A percentile compares a stretch with the other conserved stretches of the same genome.
phyloP scores from a whole-genome alignment of 2,113 vertebrate species.

The Chascanopsetta lugubris region DNA sequence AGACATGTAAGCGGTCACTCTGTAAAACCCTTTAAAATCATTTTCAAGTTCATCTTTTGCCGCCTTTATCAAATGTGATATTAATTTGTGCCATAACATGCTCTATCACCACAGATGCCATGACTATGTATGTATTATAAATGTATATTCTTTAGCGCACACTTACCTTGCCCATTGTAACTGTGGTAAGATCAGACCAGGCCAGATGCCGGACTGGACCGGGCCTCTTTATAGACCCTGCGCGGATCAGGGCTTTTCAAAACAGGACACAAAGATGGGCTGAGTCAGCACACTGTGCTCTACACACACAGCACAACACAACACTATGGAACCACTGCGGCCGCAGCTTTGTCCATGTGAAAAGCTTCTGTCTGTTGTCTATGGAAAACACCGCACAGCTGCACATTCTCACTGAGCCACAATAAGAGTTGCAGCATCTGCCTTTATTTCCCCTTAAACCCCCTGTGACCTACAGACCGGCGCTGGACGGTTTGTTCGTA shows the following conservation, averaged over 20 bases:
- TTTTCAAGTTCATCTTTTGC: background rate
- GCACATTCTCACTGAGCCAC: constrained; percentile 68
- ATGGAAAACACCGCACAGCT: constrained; percentile 71
- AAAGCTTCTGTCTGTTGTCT: constrained; percentile 65
- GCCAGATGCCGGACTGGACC: constrained; percentile 43
- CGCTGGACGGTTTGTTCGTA: no score
- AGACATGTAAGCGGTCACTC: no score
- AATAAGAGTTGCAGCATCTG: constrained; percentile 74
- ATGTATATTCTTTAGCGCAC: constrained; percentile 20
- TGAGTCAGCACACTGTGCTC: constrained; percentile 74
- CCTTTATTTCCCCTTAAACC: no score
- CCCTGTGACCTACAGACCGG: no score
- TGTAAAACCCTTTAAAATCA: no score
- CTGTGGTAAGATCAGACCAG: constrained; percentile 59
- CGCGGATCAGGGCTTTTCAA: constrained; percentile 71
- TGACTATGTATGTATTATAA: background rate
- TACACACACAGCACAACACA: constrained; percentile 58
- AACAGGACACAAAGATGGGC: constrained; percentile 69
- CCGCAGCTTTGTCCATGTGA: constrained; percentile 69
- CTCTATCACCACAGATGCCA: background rate
- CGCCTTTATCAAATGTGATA: background rate
- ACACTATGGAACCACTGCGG: constrained; percentile 60
- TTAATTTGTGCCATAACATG: background rate
- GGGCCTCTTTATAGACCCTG: constrained; percentile 78
- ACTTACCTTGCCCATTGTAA: constrained; percentile 82